A percentile compares a stretch with the other conserved stretches of the same genome.
phyloP scores from a whole-genome alignment of 1,140 invertebrate species.

The Littorina saxatilis region DNA sequence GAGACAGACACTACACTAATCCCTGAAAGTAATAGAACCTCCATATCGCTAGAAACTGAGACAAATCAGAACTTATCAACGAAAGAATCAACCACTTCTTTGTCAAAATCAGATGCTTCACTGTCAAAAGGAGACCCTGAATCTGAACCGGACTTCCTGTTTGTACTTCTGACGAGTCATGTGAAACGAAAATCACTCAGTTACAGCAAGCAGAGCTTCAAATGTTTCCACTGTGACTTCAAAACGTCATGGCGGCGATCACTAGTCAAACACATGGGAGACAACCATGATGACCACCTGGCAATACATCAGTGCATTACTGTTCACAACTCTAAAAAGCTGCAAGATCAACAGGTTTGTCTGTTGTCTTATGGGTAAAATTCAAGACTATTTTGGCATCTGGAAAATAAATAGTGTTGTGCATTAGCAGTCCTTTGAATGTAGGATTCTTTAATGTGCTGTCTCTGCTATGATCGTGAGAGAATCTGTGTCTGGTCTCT shows the following conservation, averaged over 20 bases:
- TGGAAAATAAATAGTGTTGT: too few relatives aligned
- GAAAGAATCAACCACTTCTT: neutral
- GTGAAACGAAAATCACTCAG: conserved; percentile 14
- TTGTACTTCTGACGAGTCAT: conserved; percentile 14
- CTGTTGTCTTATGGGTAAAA: neutral
- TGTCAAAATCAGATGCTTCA: neutral
- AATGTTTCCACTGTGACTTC: conserved; percentile 65
- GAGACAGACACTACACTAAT: too few relatives aligned
- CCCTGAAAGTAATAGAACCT: too few relatives aligned
- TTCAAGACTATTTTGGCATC: neutral
- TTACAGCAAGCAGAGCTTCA: conserved; percentile 28
- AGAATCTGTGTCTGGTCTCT: too few relatives aligned
- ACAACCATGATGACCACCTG: conserved; percentile 56
- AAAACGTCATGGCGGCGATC: conserved; percentile 56
- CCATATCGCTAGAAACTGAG: too few relatives aligned
- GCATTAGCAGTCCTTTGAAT: too few relatives aligned
- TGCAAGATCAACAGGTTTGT: conserved; percentile 21
- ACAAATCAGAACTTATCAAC: too few relatives aligned
- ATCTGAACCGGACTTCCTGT: conserved; percentile 21
- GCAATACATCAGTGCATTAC: conserved; percentile 47
- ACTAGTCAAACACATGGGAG: conserved; percentile 63
- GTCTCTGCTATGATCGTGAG: too few relatives aligned
- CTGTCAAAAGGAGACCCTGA: neutral
- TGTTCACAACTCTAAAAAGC: conserved; percentile 36
- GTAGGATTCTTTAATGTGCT: too few relatives aligned